Conservation (phyloP, 2,113 vertebrate genomes). For the Otis tarda region DNA sequence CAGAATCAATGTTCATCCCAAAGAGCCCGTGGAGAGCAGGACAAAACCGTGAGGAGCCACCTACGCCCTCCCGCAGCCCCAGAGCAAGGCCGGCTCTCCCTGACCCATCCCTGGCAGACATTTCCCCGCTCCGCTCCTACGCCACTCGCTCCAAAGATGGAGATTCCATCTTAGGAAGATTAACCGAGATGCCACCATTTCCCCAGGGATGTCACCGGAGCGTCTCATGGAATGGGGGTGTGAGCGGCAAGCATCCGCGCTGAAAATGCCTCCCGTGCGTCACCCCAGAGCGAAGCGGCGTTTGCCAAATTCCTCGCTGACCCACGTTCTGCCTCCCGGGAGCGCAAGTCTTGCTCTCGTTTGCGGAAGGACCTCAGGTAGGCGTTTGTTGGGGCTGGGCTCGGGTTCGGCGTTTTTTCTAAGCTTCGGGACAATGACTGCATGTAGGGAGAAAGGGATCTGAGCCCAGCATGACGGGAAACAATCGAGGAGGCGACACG, state of each 20-base stretch:
- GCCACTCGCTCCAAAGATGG: background rate
- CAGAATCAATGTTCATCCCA: background rate
- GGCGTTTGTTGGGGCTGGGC: background rate
- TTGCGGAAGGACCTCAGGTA: background rate
- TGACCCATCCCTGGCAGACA: background rate
- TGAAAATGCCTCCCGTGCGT: background rate
- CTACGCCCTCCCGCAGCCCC: background rate
- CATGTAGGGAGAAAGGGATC: background rate
- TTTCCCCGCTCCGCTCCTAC: background rate
- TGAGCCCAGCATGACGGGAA: background rate
- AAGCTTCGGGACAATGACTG: background rate
- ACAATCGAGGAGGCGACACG: background rate
- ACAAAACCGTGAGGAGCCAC: background rate
- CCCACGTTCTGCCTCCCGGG: background rate
- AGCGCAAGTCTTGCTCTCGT: background rate
- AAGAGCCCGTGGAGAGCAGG: background rate
- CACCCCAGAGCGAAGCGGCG: background rate
- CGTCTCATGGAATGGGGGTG: background rate
- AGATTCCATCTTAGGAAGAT: slow-evolving; percentile 50
- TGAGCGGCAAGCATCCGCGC: background rate
- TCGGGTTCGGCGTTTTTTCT: background rate
- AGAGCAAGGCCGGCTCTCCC: background rate
- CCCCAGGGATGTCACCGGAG: background rate
- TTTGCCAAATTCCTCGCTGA: fast-evolving
- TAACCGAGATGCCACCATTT: slow-evolving; percentile 47